Conservation (phyloP, 2,888 invertebrate species). For the Ecliptopera silaceata region DNA sequence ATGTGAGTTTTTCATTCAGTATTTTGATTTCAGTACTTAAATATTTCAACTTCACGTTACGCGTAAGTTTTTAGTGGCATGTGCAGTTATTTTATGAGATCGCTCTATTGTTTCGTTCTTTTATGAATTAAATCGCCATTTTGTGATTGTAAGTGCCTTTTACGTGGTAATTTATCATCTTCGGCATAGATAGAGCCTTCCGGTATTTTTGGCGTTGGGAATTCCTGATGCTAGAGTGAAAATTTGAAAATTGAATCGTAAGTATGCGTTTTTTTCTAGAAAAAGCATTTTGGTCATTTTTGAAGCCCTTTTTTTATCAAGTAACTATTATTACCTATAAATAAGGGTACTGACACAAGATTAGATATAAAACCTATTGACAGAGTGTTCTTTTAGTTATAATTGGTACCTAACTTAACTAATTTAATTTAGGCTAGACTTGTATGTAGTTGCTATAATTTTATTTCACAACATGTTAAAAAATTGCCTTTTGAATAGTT, state of each 20-base stretch:
- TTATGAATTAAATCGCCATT: slow-evolving; percentile 71
- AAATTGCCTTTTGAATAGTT: neutral
- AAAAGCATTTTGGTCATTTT: slow-evolving; percentile 1
- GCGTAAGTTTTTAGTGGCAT: slow-evolving; percentile 64
- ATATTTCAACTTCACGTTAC: slow-evolving; percentile 64
- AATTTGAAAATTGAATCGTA: slow-evolving; percentile 32
- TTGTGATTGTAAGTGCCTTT: slow-evolving; percentile 51
- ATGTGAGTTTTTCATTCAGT: slow-evolving; percentile 71
- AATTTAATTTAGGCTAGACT: no score
- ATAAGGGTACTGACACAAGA: no score
- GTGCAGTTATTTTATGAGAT: slow-evolving; percentile 77
- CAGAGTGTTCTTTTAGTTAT: no score
- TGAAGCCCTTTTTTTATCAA: neutral
- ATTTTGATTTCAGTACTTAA: slow-evolving; percentile 55
- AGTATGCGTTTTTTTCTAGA: slow-evolving; percentile 16
- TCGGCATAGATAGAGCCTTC: neutral
- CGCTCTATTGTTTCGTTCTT: slow-evolving; percentile 66
- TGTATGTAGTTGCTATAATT: no score
- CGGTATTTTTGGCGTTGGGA: neutral
- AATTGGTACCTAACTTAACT: no score
- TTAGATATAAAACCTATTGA: no score
- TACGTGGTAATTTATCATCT: slow-evolving; percentile 35
- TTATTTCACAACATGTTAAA: neutral
- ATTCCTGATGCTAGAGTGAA: slow-evolving; percentile 26
- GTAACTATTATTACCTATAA: no score